A percentile compares a stretch with the other conserved stretches of the same genome.
Evolutionary conservation across 2,888 invertebrate species (phyloP).

Genomic region (Autographa gamma): DNA sequence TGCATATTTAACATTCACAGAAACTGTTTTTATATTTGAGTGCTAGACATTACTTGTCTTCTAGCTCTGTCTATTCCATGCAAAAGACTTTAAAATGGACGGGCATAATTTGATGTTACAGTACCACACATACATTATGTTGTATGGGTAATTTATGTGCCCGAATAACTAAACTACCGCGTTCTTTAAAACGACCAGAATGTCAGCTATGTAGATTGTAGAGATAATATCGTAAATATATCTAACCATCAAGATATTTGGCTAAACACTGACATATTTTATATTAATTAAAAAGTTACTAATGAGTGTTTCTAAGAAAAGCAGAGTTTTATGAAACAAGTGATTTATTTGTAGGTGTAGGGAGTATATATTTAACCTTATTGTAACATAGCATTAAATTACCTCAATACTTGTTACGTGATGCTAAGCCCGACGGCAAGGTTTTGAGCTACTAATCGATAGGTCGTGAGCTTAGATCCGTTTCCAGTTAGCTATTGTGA

Average conservation of each 20-base stretch:
- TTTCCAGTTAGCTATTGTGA: slow-evolving; percentile 45
- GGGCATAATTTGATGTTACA: not conserved
- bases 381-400: slow-evolving; percentile 4
- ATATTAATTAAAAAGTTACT: slow-evolving; percentile 19
- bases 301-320: slow-evolving; percentile 43
- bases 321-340: not conserved
- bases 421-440: slow-evolving; percentile 52
- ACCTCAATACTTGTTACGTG: slow-evolving; percentile 10
- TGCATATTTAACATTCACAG: not conserved
- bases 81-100: slow-evolving; percentile 5
- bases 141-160: not conserved
- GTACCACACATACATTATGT: not conserved
- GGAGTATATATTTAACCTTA: slow-evolving; percentile 6
- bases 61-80: not conserved
- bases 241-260: slow-evolving; percentile 41
- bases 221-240: slow-evolving; percentile 45
- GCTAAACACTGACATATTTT: slow-evolving; percentile 29
- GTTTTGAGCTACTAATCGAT: slow-evolving; percentile 44
- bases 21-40: not conserved
- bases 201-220: slow-evolving; percentile 30
- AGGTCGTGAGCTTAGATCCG: slow-evolving; percentile 50
- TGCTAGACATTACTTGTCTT: not conserved
- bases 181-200: slow-evolving; percentile 37
- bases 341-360: slow-evolving; percentile 8
- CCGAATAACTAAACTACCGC: slow-evolving; percentile 16